Percentiles rank a stretch among this genome's conserved stretches.
Evolutionary conservation across 2,888 invertebrate species (phyloP).

Genomic region (Drosophila hamatofila): DNA sequence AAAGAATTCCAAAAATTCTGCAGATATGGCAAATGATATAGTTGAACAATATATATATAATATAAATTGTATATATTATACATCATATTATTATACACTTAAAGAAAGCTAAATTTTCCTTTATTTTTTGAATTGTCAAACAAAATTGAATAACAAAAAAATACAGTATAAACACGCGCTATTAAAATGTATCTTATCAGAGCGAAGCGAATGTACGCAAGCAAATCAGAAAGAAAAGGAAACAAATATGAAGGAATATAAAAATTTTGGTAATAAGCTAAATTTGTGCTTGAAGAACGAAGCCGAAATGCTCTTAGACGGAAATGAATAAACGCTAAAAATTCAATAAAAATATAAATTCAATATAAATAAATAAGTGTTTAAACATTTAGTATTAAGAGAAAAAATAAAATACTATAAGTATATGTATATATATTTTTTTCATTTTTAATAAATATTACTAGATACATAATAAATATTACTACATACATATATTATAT

Average conservation of each 20-base stretch:
- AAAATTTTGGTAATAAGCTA: slow-evolving; percentile 19
- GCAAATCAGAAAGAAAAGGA: slow-evolving; percentile 28
- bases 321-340: too few species aligned
- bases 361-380: too few species aligned
- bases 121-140: slow-evolving; percentile 30
- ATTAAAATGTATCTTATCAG: slow-evolving; percentile 69
- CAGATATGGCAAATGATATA: too few species aligned
- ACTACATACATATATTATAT: too few species aligned
- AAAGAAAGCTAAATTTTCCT: neutral
- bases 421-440: too few species aligned
- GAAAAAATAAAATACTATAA: too few species aligned
- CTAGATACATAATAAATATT: too few species aligned
- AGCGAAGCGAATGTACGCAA: slow-evolving; percentile 31
- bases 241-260: slow-evolving; percentile 15
- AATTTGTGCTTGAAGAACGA: slow-evolving; percentile 5
- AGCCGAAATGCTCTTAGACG: slow-evolving; percentile 20
- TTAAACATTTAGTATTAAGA: too few species aligned
- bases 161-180: slow-evolving; percentile 19
- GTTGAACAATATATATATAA: too few species aligned
- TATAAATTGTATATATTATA: neutral
- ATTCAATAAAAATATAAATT: neutral
- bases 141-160: neutral
- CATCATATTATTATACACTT: slow-evolving; percentile 8
- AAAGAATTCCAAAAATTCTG: slow-evolving; percentile 1
- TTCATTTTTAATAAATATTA: too few species aligned